Evolutionary conservation across 2,113 vertebrate species (phyloP), one percentile per base, ranked within the genome.

Genomic region (Macroglossus sobrinus): DNA sequence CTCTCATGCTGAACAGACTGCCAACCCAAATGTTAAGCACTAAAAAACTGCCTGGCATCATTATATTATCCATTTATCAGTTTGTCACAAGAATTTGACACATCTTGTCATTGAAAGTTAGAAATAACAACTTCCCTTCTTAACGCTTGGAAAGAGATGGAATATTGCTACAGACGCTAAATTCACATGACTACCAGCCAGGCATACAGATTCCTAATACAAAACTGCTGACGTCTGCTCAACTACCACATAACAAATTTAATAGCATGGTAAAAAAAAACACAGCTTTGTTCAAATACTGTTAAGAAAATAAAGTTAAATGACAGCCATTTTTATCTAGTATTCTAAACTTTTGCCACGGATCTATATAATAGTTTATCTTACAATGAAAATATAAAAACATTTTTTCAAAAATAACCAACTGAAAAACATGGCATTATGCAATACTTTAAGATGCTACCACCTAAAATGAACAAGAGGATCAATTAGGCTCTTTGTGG

Each of bases 11-110:
- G 88, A 98, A 91, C 72, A 97, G 93, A 61, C 87, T 96, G 93
- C 87, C 96, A 96, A 96, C 95, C 97, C 97, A 97, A 96, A 97
- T 96, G 97, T 75, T 88, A 93, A 94, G 97, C 75, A 75, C 68
- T 81, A 87, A 92, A 95, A 94, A 96, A 89, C 4, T 96, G 97
- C 91, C 87, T 97, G 81, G 72, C n/a, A 63, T 90, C 94, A 95
- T 94, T 94, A 82, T 61, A 69, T 38, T 57, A 92, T 93, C 96
- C 97, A 95, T 92, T 98, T 94, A 98, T 93, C 94, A 30, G 94
- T 95, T 94, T 97, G 91, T 92, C 88, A 95, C 75, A 96, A 97
- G 97, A 93, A 96, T 94, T 89, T 96, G 93, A 97, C 90, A 95
- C 76, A 64, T 97, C 88, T 91, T 96, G 93, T 97, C 92, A 95